Conservation (phyloP, 2,888 invertebrate genomes). For the Molorchus minor region DNA sequence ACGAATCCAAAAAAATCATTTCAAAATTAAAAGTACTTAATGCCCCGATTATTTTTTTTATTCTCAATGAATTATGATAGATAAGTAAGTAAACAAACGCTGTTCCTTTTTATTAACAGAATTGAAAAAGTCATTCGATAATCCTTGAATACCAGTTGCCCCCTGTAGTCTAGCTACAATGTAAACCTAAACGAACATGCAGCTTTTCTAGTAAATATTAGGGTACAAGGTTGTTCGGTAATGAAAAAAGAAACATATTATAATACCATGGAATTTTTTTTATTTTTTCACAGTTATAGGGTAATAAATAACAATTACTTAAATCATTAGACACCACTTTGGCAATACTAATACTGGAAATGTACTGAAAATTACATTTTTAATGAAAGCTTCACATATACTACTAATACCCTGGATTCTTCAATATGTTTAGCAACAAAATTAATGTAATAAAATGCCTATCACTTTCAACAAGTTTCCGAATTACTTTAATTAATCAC, state of each 20-base stretch:
- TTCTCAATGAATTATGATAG: no score
- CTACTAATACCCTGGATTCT: background rate
- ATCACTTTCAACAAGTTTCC: background rate
- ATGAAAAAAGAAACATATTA: background rate
- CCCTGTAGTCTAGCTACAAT: background rate
- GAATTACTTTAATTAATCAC: background rate
- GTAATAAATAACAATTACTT: background rate
- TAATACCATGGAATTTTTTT: background rate
- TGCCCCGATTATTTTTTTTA: no score
- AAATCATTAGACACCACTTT: background rate
- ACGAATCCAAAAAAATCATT: no score
- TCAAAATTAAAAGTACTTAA: no score
- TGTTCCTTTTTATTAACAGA: no score
- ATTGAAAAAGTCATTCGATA: no score
- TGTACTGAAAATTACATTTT: conserved; percentile 2
- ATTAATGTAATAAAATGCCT: background rate
- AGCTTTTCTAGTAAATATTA: background rate
- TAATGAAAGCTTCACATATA: conserved; percentile 22
- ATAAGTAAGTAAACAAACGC: no score
- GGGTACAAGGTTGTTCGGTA: background rate
- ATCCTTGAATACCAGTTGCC: no score
- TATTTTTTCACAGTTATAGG: background rate
- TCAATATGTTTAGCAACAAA: background rate
- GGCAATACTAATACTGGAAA: conserved; percentile 21
- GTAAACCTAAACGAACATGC: background rate